These are phyloP conservation scores for Sciurus carolinensis DNA, from an alignment of 2,797 vertebrate species.

Conservation along the genomic window DNA sequence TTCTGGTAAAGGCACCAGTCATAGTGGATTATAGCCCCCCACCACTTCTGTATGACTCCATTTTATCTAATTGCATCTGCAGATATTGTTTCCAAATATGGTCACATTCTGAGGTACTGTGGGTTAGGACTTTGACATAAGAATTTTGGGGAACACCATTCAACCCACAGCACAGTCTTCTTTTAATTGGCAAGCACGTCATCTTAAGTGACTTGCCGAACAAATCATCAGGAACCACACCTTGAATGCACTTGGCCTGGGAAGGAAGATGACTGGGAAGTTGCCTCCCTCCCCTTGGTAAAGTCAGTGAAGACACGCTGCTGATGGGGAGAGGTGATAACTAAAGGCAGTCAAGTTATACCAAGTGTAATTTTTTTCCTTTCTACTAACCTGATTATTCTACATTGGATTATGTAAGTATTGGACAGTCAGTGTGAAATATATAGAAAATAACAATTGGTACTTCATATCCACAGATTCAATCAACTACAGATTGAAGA, in stretches of 20 bases:
- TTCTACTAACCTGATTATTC: neutral
- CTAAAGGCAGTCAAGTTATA: neutral
- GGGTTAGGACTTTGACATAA: neutral
- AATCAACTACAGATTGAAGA: neutral
- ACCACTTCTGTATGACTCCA: neutral
- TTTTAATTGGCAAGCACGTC: neutral
- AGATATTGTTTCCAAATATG: neutral
- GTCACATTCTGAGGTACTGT: neutral
- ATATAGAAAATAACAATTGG: neutral
- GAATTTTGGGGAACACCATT: neutral
- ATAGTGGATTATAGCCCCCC: too few species aligned
- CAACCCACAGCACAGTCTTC: neutral
- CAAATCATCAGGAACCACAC: neutral
- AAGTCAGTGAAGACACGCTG: neutral
- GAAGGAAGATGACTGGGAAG: neutral
- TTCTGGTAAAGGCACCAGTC: neutral
- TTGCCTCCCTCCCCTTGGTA: fast-evolving
- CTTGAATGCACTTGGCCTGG: neutral
- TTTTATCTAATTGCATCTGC: neutral
- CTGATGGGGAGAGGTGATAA: fast-evolving
- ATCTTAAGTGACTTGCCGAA: neutral
- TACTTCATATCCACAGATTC: neutral
- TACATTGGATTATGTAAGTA: conserved; percentile 18
- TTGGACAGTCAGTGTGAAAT: neutral
- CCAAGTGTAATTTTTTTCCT: neutral